Conservation (phyloP, 2,888 invertebrate species). For the Cantharis flavilabris region DNA sequence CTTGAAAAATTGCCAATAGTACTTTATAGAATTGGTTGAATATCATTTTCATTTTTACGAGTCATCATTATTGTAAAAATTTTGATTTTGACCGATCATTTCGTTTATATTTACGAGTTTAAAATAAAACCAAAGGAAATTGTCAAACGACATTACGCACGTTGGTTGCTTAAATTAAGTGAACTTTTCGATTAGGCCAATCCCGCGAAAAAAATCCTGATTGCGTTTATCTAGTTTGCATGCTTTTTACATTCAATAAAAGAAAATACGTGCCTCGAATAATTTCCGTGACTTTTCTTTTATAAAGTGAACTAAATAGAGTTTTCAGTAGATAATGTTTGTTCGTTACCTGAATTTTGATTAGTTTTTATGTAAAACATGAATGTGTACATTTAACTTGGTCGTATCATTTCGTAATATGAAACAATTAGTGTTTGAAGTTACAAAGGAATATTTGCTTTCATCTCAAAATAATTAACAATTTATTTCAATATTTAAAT, state of each 20-base stretch:
- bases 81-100: background rate
- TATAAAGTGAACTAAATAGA: conserved; percentile 28
- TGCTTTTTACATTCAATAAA: conserved; percentile 22
- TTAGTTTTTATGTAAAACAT: conserved; percentile 16
- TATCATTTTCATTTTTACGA: conserved; percentile 1
- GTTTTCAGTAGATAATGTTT: conserved; percentile 27
- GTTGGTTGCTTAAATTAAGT: background rate
- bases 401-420: background rate
- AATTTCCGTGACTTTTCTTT: conserved; percentile 21
- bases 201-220: conserved; percentile 18
- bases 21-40: background rate
- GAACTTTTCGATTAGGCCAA: background rate
- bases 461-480: no score
- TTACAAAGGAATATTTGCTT: background rate
- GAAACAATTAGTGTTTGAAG: background rate
- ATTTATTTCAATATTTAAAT: no score
- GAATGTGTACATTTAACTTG: background rate
- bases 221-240: conserved; percentile 21
- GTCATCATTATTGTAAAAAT: background rate
- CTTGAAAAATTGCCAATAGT: conserved; percentile 11
- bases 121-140: background rate
- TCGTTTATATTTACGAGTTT: background rate
- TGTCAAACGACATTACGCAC: background rate
- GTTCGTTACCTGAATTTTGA: conserved; percentile 19
- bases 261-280: conserved; percentile 29